Evolutionary conservation across 2,113 vertebrate species (phyloP).

Genomic region (Benitochromis conjunctus): DNA sequence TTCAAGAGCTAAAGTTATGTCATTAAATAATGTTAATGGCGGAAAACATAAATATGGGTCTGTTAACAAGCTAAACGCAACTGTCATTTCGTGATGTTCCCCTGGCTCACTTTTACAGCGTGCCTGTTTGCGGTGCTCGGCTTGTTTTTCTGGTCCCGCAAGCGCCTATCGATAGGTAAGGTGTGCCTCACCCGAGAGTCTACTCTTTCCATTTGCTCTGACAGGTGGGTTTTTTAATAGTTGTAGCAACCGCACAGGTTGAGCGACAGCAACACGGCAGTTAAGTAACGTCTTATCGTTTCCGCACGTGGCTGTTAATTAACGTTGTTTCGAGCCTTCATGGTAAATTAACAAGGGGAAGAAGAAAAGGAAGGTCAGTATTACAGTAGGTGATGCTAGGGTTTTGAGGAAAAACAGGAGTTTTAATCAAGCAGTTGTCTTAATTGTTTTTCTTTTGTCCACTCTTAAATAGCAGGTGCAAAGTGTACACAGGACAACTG

Average conservation of each 20-base stretch:
- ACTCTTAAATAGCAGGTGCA: not conserved
- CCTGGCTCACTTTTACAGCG: not conserved
- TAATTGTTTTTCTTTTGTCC: not conserved
- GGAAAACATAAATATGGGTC: not conserved
- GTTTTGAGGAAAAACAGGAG: not conserved
- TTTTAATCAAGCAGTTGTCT: not conserved
- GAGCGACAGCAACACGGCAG: not conserved
- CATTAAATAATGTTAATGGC: not conserved
- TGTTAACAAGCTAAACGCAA: not conserved
- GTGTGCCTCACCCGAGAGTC: constrained; percentile 21
- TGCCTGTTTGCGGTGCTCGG: constrained; percentile 21
- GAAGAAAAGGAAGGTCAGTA: not conserved
- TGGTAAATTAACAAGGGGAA: not conserved
- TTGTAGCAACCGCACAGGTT: not conserved
- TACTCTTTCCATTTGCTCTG: not conserved
- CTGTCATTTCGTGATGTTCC: not conserved
- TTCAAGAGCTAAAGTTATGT: not conserved
- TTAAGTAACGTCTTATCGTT: not conserved
- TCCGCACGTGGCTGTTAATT: not conserved
- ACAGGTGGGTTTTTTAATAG: not conserved
- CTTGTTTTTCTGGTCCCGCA: constrained; percentile 73
- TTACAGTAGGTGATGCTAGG: not conserved
- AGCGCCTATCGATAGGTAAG: constrained; percentile 45
- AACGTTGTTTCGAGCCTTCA: not conserved
- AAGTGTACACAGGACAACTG: not conserved